Conservation (phyloP, 1,140 invertebrate species). For the Lethrus apterus region DNA sequence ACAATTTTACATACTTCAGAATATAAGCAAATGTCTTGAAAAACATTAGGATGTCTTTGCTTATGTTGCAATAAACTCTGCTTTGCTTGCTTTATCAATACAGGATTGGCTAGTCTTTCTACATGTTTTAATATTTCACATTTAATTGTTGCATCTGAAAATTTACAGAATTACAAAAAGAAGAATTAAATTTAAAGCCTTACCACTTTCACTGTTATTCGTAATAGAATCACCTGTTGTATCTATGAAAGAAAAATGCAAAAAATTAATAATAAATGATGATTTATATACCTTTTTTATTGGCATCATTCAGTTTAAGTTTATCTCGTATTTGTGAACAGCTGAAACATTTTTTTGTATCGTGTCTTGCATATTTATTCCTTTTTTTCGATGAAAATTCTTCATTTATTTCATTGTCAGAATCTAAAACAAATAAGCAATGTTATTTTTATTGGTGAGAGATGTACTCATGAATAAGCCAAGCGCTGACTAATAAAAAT, state of each 20-base stretch:
- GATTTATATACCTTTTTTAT: too few species aligned
- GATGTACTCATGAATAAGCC: too few species aligned
- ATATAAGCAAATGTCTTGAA: conserved; percentile 87
- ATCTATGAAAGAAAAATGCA: too few species aligned
- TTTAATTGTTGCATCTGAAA: conserved; percentile 20
- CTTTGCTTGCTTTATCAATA: conserved; percentile 57
- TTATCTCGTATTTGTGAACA: conserved; percentile 16
- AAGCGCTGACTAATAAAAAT: too few species aligned
- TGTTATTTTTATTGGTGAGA: too few species aligned
- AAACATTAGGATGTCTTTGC: conserved; percentile 74
- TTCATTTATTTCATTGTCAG: too few species aligned
- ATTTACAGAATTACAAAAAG: conserved; percentile 1
- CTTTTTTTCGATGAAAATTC: not conserved
- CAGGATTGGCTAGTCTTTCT: conserved; percentile 61
- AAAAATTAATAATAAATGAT: too few species aligned
- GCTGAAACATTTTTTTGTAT: conserved; percentile 13
- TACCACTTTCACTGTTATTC: conserved; percentile 2
- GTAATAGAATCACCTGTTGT: too few species aligned
- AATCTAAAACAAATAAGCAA: too few species aligned
- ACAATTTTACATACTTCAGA: conserved; percentile 82
- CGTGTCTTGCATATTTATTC: conserved; percentile 14
- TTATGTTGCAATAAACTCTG: conserved; percentile 70
- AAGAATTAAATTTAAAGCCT: not conserved
- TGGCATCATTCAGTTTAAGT: not conserved
- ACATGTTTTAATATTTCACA: conserved; percentile 51